These are phyloP conservation scores for Creontiades dilutus DNA, from an alignment of 2,888 invertebrate species.

Conservation along the genomic window DNA sequence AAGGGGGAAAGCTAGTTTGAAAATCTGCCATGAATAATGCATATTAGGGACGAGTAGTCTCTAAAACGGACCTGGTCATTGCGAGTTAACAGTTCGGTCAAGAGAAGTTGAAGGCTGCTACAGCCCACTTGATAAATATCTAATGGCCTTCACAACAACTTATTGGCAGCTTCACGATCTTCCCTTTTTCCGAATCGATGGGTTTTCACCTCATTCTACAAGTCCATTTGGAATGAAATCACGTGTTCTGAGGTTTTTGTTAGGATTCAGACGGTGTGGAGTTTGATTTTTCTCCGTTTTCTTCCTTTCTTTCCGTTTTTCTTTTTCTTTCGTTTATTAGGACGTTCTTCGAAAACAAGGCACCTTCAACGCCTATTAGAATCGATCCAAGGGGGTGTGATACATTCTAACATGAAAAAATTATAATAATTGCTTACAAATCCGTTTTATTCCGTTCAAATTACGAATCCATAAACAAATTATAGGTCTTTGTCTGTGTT, in stretches of 20 bases:
- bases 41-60: slow-evolving; percentile 32
- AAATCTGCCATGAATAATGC: slow-evolving; percentile 39
- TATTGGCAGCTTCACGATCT: slow-evolving; percentile 1
- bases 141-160: slow-evolving; percentile 20
- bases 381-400: too few species aligned
- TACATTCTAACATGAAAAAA: too few species aligned
- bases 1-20: slow-evolving; percentile 33
- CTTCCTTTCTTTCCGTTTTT: too few species aligned
- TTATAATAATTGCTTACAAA: too few species aligned
- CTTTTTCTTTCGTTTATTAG: too few species aligned
- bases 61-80: slow-evolving; percentile 36
- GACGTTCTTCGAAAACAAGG: too few species aligned
- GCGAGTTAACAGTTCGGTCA: slow-evolving; percentile 32
- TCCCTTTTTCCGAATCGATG: not conserved
- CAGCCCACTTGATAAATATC: slow-evolving; percentile 35
- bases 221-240: not conserved
- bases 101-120: slow-evolving; percentile 20
- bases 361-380: too few species aligned
- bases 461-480: too few species aligned
- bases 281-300: too few species aligned
- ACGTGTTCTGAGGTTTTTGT: not conserved
- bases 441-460: too few species aligned
- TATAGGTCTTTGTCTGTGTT: too few species aligned
- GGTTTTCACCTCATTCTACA: not conserved
- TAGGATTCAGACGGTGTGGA: not conserved